Conservation (phyloP, 2,113 vertebrate species). For the Cochlearius cochlearius region DNA sequence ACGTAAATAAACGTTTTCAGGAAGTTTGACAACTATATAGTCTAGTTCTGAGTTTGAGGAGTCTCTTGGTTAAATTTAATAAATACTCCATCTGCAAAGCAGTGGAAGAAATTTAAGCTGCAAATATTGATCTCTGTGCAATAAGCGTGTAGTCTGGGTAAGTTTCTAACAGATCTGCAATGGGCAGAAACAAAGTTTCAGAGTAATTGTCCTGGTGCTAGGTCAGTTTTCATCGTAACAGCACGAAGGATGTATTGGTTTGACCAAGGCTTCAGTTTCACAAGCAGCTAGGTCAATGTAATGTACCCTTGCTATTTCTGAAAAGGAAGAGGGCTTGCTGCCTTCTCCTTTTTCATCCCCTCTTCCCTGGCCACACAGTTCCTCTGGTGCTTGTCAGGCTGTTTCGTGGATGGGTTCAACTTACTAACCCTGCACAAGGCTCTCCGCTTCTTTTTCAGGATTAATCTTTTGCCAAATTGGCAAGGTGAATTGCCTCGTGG, state of each 20-base stretch:
- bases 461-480: not conserved
- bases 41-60: not conserved
- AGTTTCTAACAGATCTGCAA: not conserved
- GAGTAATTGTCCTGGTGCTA: not conserved
- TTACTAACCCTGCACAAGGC: not conserved
- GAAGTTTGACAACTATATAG: not conserved
- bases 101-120: not conserved
- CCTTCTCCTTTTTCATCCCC: not conserved
- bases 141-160: not conserved
- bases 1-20: not conserved
- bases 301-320: not conserved
- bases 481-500: not conserved
- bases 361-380: not conserved
- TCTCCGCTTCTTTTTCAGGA: conserved; percentile 5
- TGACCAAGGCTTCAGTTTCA: not conserved
- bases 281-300: not conserved
- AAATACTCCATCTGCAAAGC: not conserved
- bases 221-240: not conserved
- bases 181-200: not conserved
- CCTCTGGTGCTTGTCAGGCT: not conserved
- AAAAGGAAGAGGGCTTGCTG: not conserved
- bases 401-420: not conserved
- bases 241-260: not conserved
- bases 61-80: not conserved
- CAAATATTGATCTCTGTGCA: not conserved